Evolutionary conservation across 1,140 invertebrate genomes (phyloP).

Genomic region (Scaptomyza graminum): DNA sequence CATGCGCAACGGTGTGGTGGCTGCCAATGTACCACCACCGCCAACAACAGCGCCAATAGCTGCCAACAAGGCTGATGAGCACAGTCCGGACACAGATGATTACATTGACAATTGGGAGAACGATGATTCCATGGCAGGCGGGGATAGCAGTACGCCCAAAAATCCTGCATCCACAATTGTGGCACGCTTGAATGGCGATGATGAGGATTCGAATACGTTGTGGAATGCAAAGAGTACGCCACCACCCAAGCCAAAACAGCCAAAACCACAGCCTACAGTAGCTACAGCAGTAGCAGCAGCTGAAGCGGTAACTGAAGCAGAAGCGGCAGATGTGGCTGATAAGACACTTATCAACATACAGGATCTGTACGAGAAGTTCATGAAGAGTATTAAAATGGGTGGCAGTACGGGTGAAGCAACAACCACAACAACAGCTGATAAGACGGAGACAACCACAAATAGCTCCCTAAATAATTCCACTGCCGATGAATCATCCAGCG

Average conservation of each 20-base stretch:
- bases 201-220: constrained; percentile 68
- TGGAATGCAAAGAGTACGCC: constrained; percentile 74
- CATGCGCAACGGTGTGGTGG: constrained; percentile 41
- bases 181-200: constrained; percentile 38
- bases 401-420: constrained; percentile 8
- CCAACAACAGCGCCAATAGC: not conserved
- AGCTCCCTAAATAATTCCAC: constrained; percentile 57
- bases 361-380: constrained; percentile 77
- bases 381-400: constrained; percentile 77
- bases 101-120: constrained; percentile 83
- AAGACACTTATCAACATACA: constrained; percentile 59
- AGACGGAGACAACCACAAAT: constrained; percentile 16
- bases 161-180: not conserved
- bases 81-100: constrained; percentile 80
- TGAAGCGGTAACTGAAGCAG: not conserved
- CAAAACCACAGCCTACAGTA: not conserved
- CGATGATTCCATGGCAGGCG: constrained; percentile 60
- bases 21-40: constrained; percentile 47
- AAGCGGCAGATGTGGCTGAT: not conserved
- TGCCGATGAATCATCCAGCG: constrained; percentile 58
- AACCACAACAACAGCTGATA: constrained; percentile 2
- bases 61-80: constrained; percentile 26
- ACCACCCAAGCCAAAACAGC: constrained; percentile 49
- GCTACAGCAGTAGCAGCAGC: not conserved
- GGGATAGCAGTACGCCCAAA: constrained; percentile 58